Conservation (phyloP, 2,797 vertebrate genomes). For the Anolis apletophallus region DNA sequence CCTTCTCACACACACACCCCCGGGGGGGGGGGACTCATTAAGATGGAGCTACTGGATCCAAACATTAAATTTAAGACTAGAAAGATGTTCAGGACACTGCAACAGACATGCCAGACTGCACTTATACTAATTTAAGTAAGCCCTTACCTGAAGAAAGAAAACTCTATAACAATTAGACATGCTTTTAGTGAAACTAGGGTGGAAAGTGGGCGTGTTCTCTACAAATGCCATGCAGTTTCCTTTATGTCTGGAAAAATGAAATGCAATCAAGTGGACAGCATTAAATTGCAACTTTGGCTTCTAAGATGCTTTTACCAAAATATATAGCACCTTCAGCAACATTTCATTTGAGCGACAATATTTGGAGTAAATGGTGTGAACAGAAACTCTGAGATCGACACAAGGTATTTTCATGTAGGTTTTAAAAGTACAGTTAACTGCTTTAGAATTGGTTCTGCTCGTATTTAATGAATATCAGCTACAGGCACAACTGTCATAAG, state of each 20-base stretch:
- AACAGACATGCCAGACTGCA: conserved; percentile 46
- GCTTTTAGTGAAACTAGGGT: conserved; percentile 55
- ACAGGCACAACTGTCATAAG: conserved; percentile 30
- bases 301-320: conserved; percentile 67
- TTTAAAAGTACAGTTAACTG: conserved; percentile 56
- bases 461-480: conserved; percentile 41
- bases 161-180: background rate
- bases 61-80: conserved; percentile 25
- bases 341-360: conserved; percentile 58
- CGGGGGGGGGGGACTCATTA: too few species aligned
- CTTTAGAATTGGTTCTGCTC: conserved; percentile 44
- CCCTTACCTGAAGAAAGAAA: background rate
- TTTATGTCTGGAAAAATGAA: conserved; percentile 60
- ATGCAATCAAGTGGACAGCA: conserved; percentile 60
- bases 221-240: conserved; percentile 32
- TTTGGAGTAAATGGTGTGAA: conserved; percentile 71
- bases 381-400: conserved; percentile 60
- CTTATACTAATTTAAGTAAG: conserved; percentile 56
- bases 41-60: background rate
- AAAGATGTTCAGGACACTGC: conserved; percentile 42
- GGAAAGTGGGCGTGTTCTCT: conserved; percentile 55
- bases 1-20: too few species aligned
- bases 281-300: conserved; percentile 65
- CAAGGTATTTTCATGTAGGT: conserved; percentile 59
- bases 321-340: conserved; percentile 61